Base-by-base conservation (phyloP, 2,797 vertebrate species). In the Balearica regulorum region DNA sequence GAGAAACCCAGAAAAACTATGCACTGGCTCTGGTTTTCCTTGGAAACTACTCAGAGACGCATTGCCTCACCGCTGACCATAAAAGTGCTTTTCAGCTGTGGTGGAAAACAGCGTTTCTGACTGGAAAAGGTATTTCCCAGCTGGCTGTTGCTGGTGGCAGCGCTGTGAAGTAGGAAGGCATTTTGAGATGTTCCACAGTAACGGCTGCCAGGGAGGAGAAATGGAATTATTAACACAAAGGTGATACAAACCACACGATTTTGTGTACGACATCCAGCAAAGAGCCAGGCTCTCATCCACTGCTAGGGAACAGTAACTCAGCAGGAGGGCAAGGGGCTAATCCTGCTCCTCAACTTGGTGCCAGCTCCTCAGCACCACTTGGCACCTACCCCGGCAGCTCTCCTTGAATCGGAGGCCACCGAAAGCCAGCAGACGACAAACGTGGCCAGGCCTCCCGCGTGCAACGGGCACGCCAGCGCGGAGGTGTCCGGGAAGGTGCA, bases 121-220 rank as follows among this genome's bases (percentile, higher is more conserved):
- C 71, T 93, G 93, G 90, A 96, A 92, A 92, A 92, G 88, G 81
- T 90, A 53, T 90, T 97, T 95, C 91, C 94, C 85, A 73, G 77
- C 58, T 20, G 57, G 84, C 89, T 81, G 60, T 0, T 15, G 73
- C 83, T 28, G 80, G 73, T 92, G 70, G 79, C 68, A 61, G 81
- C 39, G 44, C 69, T 73, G 72, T 25, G 82, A 57, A 75, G 65
- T 0, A 43, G 78, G 93, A 82, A 93, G 82, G 80, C 31, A 46
- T 44, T 82, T 73, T 71, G 58, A 25, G 66, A 54, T 33, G 64
- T 61, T 85, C 80, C 31, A 7, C 19, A 12, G 17, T 28, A 39
- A 82, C 3, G 70, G 87, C 79, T 84, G 90, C 83, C 90, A 58
- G 28, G 72, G 77, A 60, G 48, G 29, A 87, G 91, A 86, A 81